Conservation (phyloP, 2,888 invertebrate genomes). For the Leistus spinibarbis region DNA sequence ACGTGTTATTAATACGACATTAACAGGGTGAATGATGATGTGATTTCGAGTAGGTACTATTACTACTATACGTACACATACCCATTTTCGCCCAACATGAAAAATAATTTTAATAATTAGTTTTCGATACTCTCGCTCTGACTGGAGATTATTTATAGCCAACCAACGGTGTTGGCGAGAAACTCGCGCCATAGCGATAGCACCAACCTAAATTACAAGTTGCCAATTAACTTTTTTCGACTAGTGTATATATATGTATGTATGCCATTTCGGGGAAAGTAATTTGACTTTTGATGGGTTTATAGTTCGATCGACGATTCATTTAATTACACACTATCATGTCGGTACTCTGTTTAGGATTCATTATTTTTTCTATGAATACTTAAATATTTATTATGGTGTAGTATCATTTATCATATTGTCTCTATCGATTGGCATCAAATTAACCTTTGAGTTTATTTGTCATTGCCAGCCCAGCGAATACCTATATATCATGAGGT, state of each 20-base stretch:
- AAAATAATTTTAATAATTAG: slow-evolving; percentile 38
- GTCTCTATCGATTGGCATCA: not conserved
- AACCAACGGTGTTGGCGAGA: slow-evolving; percentile 2
- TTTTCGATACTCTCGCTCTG: slow-evolving; percentile 22
- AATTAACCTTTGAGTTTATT: not conserved
- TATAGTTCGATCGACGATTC: not conserved
- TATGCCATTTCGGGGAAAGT: not conserved
- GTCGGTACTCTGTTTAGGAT: not conserved
- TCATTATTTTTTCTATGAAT: not conserved
- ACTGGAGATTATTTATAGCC: slow-evolving; percentile 28
- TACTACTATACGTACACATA: not conserved
- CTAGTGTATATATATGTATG: not conserved
- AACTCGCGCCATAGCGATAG: not conserved
- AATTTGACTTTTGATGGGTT: not conserved
- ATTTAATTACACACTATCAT: not conserved
- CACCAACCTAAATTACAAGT: slow-evolving; percentile 19
- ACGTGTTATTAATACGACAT: slow-evolving; percentile 37
- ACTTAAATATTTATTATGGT: not conserved
- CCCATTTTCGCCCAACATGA: slow-evolving; percentile 13
- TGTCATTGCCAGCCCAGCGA: not conserved
- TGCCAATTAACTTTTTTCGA: slow-evolving; percentile 5
- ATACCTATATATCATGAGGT: not conserved
- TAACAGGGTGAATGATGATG: slow-evolving; percentile 35
- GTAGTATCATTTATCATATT: not conserved
- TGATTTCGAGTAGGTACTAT: slow-evolving; percentile 18